phyloP scores from a whole-genome alignment of 2,113 vertebrate genomes.

The Herpailurus yagouaroundi region DNA sequence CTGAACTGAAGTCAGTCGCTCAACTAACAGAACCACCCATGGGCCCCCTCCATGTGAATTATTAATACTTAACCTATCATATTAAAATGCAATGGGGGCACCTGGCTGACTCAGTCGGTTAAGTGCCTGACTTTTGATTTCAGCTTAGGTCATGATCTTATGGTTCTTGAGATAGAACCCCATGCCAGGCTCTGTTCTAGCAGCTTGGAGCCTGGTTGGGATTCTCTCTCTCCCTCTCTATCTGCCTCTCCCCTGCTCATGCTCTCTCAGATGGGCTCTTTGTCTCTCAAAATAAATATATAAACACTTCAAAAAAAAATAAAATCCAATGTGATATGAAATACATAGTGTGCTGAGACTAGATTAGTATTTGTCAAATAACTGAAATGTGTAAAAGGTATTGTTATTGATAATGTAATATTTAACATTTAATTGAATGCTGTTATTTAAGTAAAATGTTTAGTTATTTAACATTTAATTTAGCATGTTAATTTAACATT shows the following conservation, averaged over 20 bases:
- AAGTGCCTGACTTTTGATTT: no score
- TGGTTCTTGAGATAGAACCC: no score
- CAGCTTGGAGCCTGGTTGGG: no score
- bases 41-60: not conserved
- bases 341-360: not conserved
- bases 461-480: conserved; percentile 24
- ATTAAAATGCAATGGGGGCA: not conserved
- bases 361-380: conserved; percentile 34
- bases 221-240: no score
- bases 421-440: conserved; percentile 7
- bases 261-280: no score
- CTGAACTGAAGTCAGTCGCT: no score
- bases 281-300: no score
- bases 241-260: no score
- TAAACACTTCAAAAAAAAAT: not conserved
- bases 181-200: no score
- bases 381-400: not conserved
- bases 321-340: conserved; percentile 42
- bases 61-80: not conserved
- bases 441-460: not conserved
- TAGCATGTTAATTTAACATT: conserved; percentile 26
- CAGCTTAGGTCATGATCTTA: no score
- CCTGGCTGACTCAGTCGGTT: no score
- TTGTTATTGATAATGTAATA: conserved; percentile 23
- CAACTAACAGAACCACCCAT: no score